Evolutionary conservation across 2,888 invertebrate genomes (phyloP).

Genomic region (Machimus atricapillus): DNA sequence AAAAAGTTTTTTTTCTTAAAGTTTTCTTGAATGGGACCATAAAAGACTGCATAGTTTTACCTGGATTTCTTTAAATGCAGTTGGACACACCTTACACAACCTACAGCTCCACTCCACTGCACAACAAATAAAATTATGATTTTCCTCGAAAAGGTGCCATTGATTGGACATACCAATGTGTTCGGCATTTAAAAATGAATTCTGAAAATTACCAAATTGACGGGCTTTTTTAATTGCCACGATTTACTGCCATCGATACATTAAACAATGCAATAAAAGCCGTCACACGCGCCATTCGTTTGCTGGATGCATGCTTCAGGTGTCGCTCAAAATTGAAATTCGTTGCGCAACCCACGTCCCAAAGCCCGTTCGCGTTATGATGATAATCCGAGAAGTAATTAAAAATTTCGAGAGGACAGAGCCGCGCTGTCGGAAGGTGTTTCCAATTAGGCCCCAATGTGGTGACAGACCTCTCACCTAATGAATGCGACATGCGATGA

Average conservation of each 20-base stretch:
- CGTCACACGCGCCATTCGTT: background rate
- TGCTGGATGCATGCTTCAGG: background rate
- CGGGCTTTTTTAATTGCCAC: background rate
- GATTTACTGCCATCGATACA: background rate
- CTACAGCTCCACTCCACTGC: background rate
- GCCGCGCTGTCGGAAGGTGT: background rate
- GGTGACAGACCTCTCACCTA: conserved; percentile 27
- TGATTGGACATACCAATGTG: background rate
- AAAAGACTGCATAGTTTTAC: background rate
- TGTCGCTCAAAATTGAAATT: background rate
- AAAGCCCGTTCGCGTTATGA: background rate
- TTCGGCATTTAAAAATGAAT: background rate
- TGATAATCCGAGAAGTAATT: conserved; percentile 16
- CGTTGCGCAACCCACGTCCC: background rate
- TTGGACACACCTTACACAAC: background rate
- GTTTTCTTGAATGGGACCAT: too few relatives aligned
- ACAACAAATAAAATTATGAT: background rate
- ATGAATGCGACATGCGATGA: conserved; percentile 17
- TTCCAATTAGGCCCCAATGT: conserved; percentile 7
- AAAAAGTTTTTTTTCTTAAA: too few relatives aligned
- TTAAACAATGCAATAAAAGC: background rate
- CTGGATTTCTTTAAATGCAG: background rate
- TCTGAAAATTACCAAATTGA: background rate
- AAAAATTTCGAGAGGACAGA: background rate
- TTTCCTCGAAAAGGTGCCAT: background rate